Evolutionary conservation across 2,797 vertebrate genomes (phyloP).

Genomic region (Chiroxiphia lanceolata): DNA sequence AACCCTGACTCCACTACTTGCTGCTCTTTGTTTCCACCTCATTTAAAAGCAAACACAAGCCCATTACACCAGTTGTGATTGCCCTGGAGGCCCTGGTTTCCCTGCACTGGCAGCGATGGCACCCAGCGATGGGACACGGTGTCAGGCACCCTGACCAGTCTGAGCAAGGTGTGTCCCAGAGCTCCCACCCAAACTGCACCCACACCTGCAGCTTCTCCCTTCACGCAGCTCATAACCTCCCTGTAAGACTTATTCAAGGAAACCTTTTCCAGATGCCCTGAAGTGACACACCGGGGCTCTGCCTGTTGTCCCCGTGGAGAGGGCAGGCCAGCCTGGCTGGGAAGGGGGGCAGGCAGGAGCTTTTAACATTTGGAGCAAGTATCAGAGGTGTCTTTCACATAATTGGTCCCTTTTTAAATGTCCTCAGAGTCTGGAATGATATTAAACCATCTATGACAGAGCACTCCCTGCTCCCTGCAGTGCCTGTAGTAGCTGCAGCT

Average conservation of each 20-base stretch:
- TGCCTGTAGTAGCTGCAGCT: background rate
- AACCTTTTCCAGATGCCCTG: background rate
- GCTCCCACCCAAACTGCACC: background rate
- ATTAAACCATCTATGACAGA: constrained; percentile 35
- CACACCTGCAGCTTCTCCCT: background rate
- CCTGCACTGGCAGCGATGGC: background rate
- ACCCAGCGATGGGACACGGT: rapidly evolving
- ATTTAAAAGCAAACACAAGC: background rate
- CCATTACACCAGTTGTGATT: background rate
- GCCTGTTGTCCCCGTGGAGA: rapidly evolving
- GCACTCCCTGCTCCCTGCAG: background rate
- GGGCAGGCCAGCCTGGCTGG: background rate
- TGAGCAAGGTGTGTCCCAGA: background rate
- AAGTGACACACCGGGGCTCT: background rate
- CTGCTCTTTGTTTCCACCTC: background rate
- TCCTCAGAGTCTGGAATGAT: constrained; percentile 21
- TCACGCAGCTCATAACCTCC: background rate
- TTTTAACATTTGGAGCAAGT: background rate
- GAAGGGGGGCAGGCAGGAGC: background rate
- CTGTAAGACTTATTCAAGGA: background rate
- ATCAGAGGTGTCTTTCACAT: background rate
- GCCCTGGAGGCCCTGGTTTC: background rate
- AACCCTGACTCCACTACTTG: background rate
- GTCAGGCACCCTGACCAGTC: background rate
- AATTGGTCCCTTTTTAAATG: constrained; percentile 15